Percentiles rank a stretch among this genome's conserved stretches.
phyloP scores from a whole-genome alignment of 2,888 invertebrate species.

The Synanthedon myopaeformis region DNA sequence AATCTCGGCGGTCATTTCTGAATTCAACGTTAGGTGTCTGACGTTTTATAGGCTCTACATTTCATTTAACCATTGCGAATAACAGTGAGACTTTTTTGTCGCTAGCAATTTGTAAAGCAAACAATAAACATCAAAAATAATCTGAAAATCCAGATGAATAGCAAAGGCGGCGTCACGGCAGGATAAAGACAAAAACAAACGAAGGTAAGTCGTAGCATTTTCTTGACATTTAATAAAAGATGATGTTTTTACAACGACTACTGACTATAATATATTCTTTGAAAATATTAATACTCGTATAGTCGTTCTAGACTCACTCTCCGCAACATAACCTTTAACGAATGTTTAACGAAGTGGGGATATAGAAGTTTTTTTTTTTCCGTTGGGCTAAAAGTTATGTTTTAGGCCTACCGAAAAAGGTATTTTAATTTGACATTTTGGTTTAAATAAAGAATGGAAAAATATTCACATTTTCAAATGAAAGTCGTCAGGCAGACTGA shows the following conservation, averaged over 20 bases:
- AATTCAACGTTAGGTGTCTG: background rate
- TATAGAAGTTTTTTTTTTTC: too few species aligned
- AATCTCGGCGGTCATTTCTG: constrained; percentile 15
- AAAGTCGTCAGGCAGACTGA: too few species aligned
- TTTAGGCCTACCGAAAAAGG: too few species aligned
- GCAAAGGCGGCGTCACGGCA: constrained; percentile 20
- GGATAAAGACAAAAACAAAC: constrained; percentile 32
- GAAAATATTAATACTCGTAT: background rate
- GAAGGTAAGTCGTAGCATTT: constrained; percentile 23
- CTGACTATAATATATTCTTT: background rate
- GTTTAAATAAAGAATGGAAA: too few species aligned
- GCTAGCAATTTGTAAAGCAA: constrained; percentile 29
- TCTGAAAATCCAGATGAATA: constrained; percentile 44
- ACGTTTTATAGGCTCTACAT: background rate
- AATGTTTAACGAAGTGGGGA: too few species aligned
- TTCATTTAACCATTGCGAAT: background rate
- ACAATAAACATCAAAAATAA: constrained; percentile 42
- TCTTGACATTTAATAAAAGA: constrained; percentile 27
- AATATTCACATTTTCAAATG: too few species aligned
- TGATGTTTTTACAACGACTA: constrained; percentile 10
- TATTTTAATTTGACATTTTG: too few species aligned
- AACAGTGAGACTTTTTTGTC: constrained; percentile 20
- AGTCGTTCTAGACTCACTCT: too few species aligned
- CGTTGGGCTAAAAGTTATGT: too few species aligned
- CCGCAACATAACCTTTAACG: too few species aligned